Evolutionary conservation across 2,888 invertebrate species (phyloP).

Genomic region (Drosophila quinaria): DNA sequence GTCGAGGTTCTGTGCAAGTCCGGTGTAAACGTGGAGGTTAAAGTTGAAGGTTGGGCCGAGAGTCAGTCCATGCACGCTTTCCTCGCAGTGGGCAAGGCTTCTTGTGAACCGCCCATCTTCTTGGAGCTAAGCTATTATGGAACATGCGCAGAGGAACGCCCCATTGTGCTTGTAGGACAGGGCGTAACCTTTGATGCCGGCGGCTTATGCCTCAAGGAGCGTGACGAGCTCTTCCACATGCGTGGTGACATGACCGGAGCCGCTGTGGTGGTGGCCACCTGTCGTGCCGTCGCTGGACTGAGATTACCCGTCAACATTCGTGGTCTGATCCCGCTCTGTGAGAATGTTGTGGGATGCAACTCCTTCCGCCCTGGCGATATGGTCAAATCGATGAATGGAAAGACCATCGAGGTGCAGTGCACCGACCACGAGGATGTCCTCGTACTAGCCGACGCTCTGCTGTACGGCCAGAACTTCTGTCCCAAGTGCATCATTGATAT

Average conservation of each 20-base stretch:
- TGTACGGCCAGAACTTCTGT: conserved; percentile 89
- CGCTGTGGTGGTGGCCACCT: conserved; percentile 91
- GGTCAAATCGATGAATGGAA: conserved; percentile 91
- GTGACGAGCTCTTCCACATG: conserved; percentile 86
- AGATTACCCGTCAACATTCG: conserved; percentile 90
- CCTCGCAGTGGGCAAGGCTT: conserved; percentile 91
- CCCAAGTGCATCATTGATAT: conserved; percentile 91
- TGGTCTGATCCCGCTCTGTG: conserved; percentile 91
- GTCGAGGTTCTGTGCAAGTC: conserved; percentile 82
- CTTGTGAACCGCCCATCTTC: conserved; percentile 91
- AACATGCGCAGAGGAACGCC: conserved; percentile 87
- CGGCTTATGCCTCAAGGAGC: conserved; percentile 89
- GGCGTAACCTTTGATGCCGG: conserved; percentile 91
- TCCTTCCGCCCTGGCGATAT: conserved; percentile 94
- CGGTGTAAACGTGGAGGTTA: conserved; percentile 83
- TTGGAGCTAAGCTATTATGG: conserved; percentile 91
- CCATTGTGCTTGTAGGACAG: conserved; percentile 91
- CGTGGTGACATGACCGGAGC: conserved; percentile 95
- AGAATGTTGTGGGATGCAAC: conserved; percentile 92
- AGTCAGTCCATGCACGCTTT: conserved; percentile 92
- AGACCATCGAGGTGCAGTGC: conserved; percentile 89
- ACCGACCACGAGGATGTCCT: conserved; percentile 93
- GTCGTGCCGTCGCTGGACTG: conserved; percentile 90
- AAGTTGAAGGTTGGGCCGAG: conserved; percentile 89
- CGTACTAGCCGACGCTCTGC: conserved; percentile 91